Evolutionary conservation across 2,797 vertebrate genomes (phyloP), one percentile per base, ranked within the genome.

Genomic region (Lagocephalus sceleratus): DNA sequence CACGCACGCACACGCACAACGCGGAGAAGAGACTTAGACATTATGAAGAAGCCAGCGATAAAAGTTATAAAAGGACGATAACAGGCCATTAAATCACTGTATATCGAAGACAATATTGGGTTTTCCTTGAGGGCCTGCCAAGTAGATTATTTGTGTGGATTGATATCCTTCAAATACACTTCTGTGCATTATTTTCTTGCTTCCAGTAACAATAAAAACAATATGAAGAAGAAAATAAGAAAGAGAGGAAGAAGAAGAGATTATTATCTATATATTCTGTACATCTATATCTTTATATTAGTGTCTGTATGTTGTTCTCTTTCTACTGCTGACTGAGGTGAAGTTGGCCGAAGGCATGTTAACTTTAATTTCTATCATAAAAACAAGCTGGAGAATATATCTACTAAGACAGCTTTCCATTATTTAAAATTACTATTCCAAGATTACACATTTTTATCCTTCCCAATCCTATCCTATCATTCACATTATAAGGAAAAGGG

Each of bases 301-400:
- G 26, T 29, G 11, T 29, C 6, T 29, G 26, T 29, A n/a, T n/a
- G 5, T 6, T 25, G 8, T 29, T 35, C 25, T 43, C 20, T 7
- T 49, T 21, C 21, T 44, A 54, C 17, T 56, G 20, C 51, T 21
- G 39, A 20, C 25, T 47, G 39, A 20, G 12, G 1, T 51, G 17
- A 57, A 56, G 52, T 43, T 26, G 44, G 59, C 64, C n/a, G 47
- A n/a, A 20, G 29, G 26, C 19, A 40, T 19, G 1, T 19, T 38
- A 32, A 20, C 35, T 52, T 22, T 41, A 7, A 47, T 58, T 46
- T 51, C 54, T 62, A 63, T 70, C 25, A 67, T 49, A 46, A 46
- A 57, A 49, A 62, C 38, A 20, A 54, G 44, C 29, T 47, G 5
- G 16, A 51, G 50, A 56, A 57, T 38, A 40, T 55, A 9, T 59